Evolutionary conservation across 1,140 invertebrate species (phyloP), one percentile per base, ranked within the genome.

Genomic region (Aphaenogaster rudis): DNA sequence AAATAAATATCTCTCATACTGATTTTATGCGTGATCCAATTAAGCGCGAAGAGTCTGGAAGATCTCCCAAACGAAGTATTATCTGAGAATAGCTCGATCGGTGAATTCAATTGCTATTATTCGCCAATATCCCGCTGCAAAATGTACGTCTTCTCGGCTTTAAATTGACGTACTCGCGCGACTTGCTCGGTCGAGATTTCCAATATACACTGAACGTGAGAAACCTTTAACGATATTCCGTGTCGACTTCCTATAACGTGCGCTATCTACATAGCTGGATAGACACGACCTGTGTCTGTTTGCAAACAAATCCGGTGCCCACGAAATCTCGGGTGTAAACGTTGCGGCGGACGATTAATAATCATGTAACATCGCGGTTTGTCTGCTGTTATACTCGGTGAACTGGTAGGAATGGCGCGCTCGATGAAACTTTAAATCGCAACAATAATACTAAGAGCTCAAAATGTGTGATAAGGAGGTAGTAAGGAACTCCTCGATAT

Each of bases 241-340:
- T 57, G 36, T 17, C 52, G 52, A 42, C 36, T 42, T 64, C 11
- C 28, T 48, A 79, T 79, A 79, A 50, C 42, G 1, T 13, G 3
- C 28, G 17, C 61, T 79, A 39, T 15, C 28, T 36, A 52, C 6
- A 39, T 45, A 50, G 2, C 17, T 50, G 4, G 9, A 6, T 50
- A 71, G n/a, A 57, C 17, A 28, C 36, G 13, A 45, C 21, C 21
- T 28, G 8, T 81, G 66, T 71, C 54, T 81, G 64, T 81, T 81
- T 81, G 78, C 78, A 69, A 81, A 71, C 78, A 81, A 54, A 36
- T 45, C 52, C 21, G 78, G 61, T 39, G 48, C 33, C n/a, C 50
- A n/a, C 78, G 64, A 81, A 57, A 71, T 3, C 39, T 71, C 36
- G n/a, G 36, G 13, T 80, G 63, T 71, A 81, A 81, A 81, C 79